Percentiles rank a stretch among this genome's conserved stretches.
Conservation (phyloP, 2,113 vertebrate species). For the Uria lomvia region DNA sequence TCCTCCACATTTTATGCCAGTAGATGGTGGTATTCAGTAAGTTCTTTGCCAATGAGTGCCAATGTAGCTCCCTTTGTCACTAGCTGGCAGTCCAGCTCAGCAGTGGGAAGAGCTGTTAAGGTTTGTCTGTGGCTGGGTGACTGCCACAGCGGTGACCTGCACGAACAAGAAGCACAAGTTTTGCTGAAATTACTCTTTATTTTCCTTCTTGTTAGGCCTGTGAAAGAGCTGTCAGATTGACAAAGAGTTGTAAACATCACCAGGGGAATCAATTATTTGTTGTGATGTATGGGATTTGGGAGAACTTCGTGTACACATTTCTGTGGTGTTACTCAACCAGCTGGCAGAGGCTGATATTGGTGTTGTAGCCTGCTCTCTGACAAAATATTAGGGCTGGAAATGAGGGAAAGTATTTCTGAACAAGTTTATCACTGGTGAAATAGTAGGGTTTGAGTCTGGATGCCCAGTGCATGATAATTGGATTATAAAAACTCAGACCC, state of each 20-base stretch:
- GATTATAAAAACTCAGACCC: neutral
- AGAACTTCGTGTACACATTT: neutral
- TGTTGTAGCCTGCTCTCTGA: neutral
- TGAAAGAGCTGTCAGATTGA: neutral
- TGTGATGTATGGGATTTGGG: neutral
- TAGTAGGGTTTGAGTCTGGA: neutral
- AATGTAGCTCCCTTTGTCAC: neutral
- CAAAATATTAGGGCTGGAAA: neutral
- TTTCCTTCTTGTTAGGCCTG: neutral
- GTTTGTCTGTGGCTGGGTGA: neutral
- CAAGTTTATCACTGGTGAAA: neutral
- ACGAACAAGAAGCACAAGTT: neutral
- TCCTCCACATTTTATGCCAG: neutral
- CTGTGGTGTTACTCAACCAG: neutral
- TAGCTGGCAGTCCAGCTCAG: neutral
- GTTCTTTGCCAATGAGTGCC: neutral
- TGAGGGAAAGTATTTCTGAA: neutral
- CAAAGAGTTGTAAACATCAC: neutral
- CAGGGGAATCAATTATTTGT: neutral
- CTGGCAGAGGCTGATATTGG: neutral
- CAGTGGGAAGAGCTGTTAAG: neutral
- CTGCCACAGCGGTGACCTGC: neutral
- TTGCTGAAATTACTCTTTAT: neutral
- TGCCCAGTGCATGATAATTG: neutral
- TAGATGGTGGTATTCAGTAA: constrained; percentile 45